A percentile compares a stretch with the other conserved stretches of the same genome.
Conservation (phyloP, 1,140 invertebrate genomes). For the Nebria ingens region DNA sequence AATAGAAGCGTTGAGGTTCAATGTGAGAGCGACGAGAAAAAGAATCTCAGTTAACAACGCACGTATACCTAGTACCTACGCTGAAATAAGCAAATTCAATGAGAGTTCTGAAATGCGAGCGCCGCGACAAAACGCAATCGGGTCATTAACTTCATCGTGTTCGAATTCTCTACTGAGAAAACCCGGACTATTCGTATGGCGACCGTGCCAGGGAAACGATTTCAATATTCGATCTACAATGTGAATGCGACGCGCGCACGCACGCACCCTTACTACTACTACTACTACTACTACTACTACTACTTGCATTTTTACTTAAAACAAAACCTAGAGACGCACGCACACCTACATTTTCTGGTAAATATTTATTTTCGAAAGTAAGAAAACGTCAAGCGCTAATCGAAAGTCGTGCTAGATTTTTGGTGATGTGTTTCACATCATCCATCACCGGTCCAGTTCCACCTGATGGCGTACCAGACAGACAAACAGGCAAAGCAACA, state of each 20-base stretch:
- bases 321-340: too few relatives aligned
- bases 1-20: too few relatives aligned
- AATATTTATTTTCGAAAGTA: too few relatives aligned
- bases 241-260: background rate
- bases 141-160: conserved; percentile 3
- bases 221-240: conserved; percentile 1
- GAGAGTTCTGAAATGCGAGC: background rate
- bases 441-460: background rate
- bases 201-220: too few relatives aligned
- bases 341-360: too few relatives aligned
- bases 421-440: background rate
- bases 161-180: background rate
- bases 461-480: background rate
- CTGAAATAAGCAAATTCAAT: background rate
- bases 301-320: background rate
- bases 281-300: background rate
- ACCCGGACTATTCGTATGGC: too few relatives aligned
- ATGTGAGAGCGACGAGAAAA: too few relatives aligned
- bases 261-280: background rate
- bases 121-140: conserved; percentile 1
- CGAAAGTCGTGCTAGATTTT: background rate
- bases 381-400: too few relatives aligned
- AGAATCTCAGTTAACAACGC: too few relatives aligned
- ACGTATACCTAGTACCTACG: too few relatives aligned
- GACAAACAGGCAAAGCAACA: background rate